Conservation (phyloP, 2,113 vertebrate genomes). For the Theropithecus gelada region DNA sequence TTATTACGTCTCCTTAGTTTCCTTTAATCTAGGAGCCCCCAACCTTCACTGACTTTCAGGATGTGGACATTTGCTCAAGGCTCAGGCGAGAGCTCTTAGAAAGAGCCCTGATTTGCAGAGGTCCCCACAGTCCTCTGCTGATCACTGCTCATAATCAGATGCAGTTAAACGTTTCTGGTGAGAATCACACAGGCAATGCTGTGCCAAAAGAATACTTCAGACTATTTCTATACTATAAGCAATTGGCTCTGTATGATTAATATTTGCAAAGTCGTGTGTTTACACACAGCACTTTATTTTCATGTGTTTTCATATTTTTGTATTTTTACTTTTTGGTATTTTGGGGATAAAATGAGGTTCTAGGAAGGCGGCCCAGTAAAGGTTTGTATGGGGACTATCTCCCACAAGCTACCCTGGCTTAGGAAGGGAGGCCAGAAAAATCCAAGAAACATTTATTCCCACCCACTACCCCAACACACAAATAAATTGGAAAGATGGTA, state of each 20-base stretch:
- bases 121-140: too few relatives aligned
- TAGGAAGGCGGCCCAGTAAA: not conserved
- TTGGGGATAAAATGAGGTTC: not conserved
- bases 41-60: not conserved
- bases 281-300: not conserved
- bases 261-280: not conserved
- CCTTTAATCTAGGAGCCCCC: not conserved
- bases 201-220: not conserved
- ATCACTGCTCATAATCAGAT: not conserved
- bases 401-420: not conserved
- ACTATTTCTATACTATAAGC: not conserved
- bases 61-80: not conserved
- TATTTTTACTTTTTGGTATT: not conserved
- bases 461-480: not conserved
- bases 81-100: not conserved
- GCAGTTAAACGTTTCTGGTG: not conserved
- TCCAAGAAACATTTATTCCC: not conserved
- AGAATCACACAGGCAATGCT: not conserved
- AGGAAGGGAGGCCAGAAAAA: not conserved
- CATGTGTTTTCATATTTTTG: not conserved
- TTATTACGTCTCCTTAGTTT: not conserved
- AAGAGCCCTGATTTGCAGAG: not conserved
- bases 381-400: not conserved
- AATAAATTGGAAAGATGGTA: not conserved
- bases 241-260: not conserved